Conservation (phyloP, 2,888 invertebrate species). For the Empis stercorea region DNA sequence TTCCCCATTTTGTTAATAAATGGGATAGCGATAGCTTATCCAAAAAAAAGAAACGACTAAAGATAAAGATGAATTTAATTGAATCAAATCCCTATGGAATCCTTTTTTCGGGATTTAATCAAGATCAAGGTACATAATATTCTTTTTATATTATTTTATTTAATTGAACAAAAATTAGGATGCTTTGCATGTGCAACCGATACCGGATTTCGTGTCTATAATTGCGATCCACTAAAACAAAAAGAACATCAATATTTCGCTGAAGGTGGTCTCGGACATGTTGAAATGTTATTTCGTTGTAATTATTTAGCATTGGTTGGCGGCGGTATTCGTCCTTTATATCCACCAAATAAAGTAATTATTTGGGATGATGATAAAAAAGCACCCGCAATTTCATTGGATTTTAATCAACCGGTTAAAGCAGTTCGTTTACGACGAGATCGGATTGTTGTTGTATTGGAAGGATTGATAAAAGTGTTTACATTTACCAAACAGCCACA, state of each 20-base stretch:
- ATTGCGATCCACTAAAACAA: constrained; percentile 93
- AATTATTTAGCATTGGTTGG: constrained; percentile 95
- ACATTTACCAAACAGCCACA: constrained; percentile 94
- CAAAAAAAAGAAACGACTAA: no score
- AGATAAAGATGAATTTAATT: no score
- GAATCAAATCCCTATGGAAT: no score
- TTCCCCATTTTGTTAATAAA: no score
- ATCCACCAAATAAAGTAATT: constrained; percentile 89
- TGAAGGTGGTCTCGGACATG: constrained; percentile 85
- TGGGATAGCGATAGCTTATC: no score
- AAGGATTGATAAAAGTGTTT: constrained; percentile 92
- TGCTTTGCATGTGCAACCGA: constrained; percentile 97
- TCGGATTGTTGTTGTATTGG: constrained; percentile 85
- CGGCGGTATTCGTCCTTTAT: constrained; percentile 81
- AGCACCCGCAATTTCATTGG: constrained; percentile 82
- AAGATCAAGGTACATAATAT: no score
- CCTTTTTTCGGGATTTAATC: no score
- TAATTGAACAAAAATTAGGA: no score
- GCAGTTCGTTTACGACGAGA: constrained; percentile 87
- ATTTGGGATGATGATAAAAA: constrained; percentile 98
- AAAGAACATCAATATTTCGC: constrained; percentile 90
- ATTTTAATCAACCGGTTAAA: constrained; percentile 86
- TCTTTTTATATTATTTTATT: neutral
- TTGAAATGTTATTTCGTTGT: constrained; percentile 96
- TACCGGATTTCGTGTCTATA: constrained; percentile 91